phyloP scores from a whole-genome alignment of 2,797 vertebrate species.

The Peromyscus nudipes region DNA sequence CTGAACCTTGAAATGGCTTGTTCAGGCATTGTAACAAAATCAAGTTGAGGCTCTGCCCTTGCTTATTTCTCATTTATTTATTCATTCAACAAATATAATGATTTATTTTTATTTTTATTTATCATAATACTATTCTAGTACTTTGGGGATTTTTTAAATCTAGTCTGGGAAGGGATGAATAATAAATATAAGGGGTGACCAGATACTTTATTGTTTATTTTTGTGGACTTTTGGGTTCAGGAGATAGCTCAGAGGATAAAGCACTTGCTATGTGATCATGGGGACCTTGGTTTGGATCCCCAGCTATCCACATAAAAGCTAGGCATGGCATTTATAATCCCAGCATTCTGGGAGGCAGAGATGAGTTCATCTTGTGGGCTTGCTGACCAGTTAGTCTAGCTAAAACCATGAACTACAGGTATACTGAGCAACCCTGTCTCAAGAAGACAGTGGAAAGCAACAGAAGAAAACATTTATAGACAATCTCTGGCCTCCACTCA shows the following conservation, averaged over 20 bases:
- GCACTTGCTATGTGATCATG: neutral
- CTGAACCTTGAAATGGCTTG: neutral
- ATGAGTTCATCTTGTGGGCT: neutral
- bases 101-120: neutral
- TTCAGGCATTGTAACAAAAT: neutral
- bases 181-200: neutral
- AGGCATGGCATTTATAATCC: neutral
- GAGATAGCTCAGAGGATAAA: neutral
- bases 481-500: neutral
- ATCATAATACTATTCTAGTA: neutral
- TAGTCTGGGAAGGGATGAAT: neutral
- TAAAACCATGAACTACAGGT: neutral
- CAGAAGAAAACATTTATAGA: neutral
- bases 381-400: neutral
- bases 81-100: neutral
- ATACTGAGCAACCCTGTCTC: neutral
- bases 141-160: slow-evolving; percentile 27
- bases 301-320: neutral
- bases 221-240: slow-evolving; percentile 9
- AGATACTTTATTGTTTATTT: slow-evolving; percentile 28
- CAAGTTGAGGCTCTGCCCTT: neutral
- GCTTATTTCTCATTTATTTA: slow-evolving; percentile 33
- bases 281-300: neutral
- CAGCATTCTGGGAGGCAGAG: neutral
- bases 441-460: neutral